Percentiles rank a stretch among this genome's conserved stretches.
phyloP scores from a whole-genome alignment of 2,113 vertebrate genomes.

The Dipodomys merriami region DNA sequence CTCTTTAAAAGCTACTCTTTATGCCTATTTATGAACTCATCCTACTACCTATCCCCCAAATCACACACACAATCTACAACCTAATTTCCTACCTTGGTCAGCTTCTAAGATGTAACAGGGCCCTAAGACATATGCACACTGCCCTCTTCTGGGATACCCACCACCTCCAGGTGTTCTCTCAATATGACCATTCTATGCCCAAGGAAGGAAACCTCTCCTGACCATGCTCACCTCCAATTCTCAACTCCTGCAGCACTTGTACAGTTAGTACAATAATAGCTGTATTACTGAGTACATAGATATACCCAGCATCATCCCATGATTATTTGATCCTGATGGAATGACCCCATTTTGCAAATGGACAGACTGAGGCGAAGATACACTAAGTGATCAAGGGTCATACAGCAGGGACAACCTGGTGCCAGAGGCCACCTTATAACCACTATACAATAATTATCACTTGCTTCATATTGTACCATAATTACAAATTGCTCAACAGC shows the following conservation, averaged over 20 bases:
- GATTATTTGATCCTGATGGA: background rate
- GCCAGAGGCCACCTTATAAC: background rate
- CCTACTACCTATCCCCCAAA: background rate
- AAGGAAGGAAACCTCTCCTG: background rate
- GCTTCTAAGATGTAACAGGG: background rate
- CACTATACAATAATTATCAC: background rate
- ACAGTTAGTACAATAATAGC: background rate
- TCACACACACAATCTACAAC: background rate
- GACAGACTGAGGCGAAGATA: slow-evolving; percentile 8
- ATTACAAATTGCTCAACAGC: background rate
- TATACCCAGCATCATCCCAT: background rate
- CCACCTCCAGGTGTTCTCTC: background rate
- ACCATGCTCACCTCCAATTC: background rate
- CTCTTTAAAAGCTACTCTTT: background rate
- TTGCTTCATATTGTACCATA: rapidly evolving
- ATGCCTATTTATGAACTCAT: background rate
- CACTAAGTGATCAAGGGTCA: background rate
- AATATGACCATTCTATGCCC: background rate
- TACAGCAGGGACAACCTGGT: background rate
- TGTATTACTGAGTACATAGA: background rate
- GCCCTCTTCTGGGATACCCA: background rate
- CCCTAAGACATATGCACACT: background rate
- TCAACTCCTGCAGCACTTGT: background rate
- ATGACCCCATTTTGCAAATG: background rate
- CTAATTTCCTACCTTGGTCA: background rate